Evolutionary conservation across 2,888 invertebrate genomes (phyloP).

Genomic region (Colostygia pectinataria): DNA sequence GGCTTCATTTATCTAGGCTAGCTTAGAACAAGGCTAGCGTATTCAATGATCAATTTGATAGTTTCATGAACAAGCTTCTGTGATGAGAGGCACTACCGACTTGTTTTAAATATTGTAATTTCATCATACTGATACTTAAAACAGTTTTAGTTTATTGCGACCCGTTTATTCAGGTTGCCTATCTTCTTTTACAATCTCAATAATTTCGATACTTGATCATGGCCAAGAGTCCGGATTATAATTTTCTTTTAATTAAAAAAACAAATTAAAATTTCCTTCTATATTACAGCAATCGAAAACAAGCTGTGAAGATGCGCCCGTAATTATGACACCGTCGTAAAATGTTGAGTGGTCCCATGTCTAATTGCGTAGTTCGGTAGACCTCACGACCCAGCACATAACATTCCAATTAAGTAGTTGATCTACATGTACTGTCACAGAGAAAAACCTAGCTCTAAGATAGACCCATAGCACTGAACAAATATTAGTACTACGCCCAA

Average conservation of each 20-base stretch:
- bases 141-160: conserved; percentile 11
- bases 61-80: too few relatives aligned
- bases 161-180: conserved; percentile 17
- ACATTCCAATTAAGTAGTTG: conserved; percentile 51
- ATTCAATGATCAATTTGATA: too few relatives aligned
- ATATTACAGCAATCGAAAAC: conserved; percentile 28
- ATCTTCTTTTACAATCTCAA: conserved; percentile 23
- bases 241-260: conserved; percentile 39
- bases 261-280: conserved; percentile 37
- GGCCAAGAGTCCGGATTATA: conserved; percentile 30
- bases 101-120: too few relatives aligned
- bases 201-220: conserved; percentile 25
- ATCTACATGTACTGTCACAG: conserved; percentile 4
- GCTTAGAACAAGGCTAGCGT: too few relatives aligned
- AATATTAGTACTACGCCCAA: too few relatives aligned
- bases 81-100: too few relatives aligned
- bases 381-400: conserved; percentile 19
- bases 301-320: conserved; percentile 34
- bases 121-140: conserved; percentile 4
- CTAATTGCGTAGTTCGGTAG: conserved; percentile 43
- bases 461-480: too few relatives aligned
- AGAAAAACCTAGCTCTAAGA: conserved; percentile 1
- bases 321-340: conserved; percentile 34
- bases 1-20: conserved; percentile 33
- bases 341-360: conserved; percentile 33